Conservation (phyloP, 1,140 invertebrate genomes). For the Popillia japonica region DNA sequence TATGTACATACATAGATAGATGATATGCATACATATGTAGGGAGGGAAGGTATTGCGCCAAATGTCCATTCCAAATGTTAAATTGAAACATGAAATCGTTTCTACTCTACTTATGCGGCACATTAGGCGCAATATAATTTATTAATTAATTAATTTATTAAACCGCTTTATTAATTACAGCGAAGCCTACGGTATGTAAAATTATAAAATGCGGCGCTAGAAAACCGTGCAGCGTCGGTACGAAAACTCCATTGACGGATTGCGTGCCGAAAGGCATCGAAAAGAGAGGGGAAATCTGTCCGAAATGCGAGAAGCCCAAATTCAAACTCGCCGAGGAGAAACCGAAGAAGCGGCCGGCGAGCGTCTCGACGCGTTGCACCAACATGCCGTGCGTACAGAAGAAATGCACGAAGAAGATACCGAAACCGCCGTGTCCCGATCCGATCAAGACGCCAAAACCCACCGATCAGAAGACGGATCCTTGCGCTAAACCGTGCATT, state of each 20-base stretch:
- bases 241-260: too few species aligned
- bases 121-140: too few species aligned
- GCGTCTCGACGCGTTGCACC: too few species aligned
- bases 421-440: background rate
- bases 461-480: background rate
- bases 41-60: too few species aligned
- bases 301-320: background rate
- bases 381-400: background rate
- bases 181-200: background rate
- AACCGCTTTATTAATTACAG: background rate
- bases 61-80: too few species aligned
- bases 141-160: too few species aligned
- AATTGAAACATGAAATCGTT: too few species aligned
- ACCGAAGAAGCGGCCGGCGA: background rate
- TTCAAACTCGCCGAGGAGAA: background rate
- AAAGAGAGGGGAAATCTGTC: background rate
- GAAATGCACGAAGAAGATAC: conserved; percentile 7
- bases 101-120: too few species aligned
- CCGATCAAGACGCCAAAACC: background rate
- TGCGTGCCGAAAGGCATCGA: background rate
- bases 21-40: too few species aligned
- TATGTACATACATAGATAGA: too few species aligned
- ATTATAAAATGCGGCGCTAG: background rate
- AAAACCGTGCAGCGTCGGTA: background rate
- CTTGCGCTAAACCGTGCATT: background rate